Evolutionary conservation across 2,113 vertebrate species (phyloP).

Genomic region (Gadus macrocephalus): DNA sequence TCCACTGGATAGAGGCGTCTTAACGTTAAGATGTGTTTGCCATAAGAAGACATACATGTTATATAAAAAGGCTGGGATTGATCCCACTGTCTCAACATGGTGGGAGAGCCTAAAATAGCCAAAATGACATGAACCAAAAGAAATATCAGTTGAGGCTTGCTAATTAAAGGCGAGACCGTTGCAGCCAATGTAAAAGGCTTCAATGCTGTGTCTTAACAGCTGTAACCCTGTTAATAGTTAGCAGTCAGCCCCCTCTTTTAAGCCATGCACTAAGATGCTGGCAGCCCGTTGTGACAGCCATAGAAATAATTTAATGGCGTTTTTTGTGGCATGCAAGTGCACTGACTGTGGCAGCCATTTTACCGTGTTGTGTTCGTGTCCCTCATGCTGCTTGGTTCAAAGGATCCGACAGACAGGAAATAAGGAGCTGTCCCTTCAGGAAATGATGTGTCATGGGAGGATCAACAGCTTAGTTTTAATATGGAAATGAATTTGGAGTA

Average conservation of each 20-base stretch:
- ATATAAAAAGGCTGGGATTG: too few species aligned
- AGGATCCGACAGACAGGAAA: conserved; percentile 31
- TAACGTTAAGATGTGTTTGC: too few species aligned
- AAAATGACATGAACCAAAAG: conserved; percentile 42
- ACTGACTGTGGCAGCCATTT: conserved; percentile 20
- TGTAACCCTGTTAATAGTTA: conserved; percentile 26
- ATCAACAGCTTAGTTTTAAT: conserved; percentile 22
- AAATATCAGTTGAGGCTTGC: conserved; percentile 56
- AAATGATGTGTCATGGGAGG: conserved; percentile 32
- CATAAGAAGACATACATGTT: too few species aligned
- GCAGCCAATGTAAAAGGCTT: conserved; percentile 24
- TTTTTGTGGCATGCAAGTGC: conserved; percentile 35
- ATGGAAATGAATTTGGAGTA: conserved; percentile 25
- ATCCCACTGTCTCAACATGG: conserved; percentile 36
- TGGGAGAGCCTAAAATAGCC: conserved; percentile 57
- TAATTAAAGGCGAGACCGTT: conserved; percentile 54
- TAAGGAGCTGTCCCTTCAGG: conserved; percentile 29
- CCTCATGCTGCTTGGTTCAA: conserved; percentile 29
- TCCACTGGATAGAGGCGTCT: too few species aligned
- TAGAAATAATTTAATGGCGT: conserved; percentile 33
- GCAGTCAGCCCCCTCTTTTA: conserved; percentile 36
- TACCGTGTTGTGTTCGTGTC: conserved; percentile 10
- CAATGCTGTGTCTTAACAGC: conserved; percentile 20
- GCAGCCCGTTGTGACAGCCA: conserved; percentile 31
- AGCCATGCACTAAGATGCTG: conserved; percentile 15